Conservation (phyloP, 2,797 vertebrate genomes). For the Oryzias sinensis region DNA sequence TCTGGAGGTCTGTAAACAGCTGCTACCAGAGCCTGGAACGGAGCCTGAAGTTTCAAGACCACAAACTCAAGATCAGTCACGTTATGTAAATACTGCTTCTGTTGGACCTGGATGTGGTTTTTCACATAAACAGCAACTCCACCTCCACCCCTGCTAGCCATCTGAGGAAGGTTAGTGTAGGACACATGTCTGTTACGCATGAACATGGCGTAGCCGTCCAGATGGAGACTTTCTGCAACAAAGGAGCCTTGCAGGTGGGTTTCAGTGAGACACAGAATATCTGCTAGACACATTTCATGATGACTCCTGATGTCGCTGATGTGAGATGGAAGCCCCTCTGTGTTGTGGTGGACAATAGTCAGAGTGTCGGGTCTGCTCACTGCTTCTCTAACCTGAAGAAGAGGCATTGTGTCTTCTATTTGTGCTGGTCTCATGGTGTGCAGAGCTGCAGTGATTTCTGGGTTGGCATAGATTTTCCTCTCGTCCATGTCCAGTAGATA, state of each 20-base stretch:
- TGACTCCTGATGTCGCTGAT: conserved; percentile 24
- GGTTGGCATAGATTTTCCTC: neutral
- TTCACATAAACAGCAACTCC: conserved; percentile 9
- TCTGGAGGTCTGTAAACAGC: conserved; percentile 17
- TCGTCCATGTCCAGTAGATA: neutral
- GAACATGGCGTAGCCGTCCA: conserved; percentile 18
- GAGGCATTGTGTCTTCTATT: conserved; percentile 5
- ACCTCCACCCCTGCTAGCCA: neutral
- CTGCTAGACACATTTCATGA: conserved; percentile 12
- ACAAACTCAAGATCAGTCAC: conserved; percentile 35
- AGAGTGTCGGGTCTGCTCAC: neutral
- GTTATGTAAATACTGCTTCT: conserved; percentile 15
- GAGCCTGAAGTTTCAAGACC: conserved; percentile 2
- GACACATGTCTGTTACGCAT: neutral
- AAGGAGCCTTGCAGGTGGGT: conserved; percentile 24
- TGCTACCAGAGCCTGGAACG: conserved; percentile 3
- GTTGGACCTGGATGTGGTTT: conserved; percentile 7
- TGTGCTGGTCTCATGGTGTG: neutral
- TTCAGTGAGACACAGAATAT: conserved; percentile 20
- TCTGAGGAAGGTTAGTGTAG: conserved; percentile 8
- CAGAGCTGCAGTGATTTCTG: neutral
- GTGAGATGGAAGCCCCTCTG: conserved; percentile 11
- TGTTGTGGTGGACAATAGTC: conserved; percentile 5
- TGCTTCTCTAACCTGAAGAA: neutral
- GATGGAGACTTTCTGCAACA: conserved; percentile 24